phyloP scores from a whole-genome alignment of 2,797 vertebrate species.

The Acipenser ruthenus region DNA sequence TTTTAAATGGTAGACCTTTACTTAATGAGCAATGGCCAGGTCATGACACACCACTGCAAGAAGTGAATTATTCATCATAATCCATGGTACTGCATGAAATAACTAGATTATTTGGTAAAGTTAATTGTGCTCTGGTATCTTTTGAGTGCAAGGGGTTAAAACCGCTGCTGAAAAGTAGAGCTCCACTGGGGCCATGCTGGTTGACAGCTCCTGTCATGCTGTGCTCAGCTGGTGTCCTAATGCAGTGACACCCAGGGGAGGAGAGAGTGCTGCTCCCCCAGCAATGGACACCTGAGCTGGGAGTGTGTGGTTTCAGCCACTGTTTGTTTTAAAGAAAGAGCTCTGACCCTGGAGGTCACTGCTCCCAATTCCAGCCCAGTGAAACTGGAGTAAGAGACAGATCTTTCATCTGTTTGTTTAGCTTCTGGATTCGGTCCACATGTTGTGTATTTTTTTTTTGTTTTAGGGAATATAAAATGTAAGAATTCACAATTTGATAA shows the following conservation, averaged over 20 bases:
- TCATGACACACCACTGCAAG: too few relatives aligned
- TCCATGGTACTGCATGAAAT: too few relatives aligned
- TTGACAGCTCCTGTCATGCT: slow-evolving; percentile 35
- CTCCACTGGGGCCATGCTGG: slow-evolving; percentile 28
- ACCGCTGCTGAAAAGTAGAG: slow-evolving; percentile 1
- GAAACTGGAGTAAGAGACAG: slow-evolving; percentile 25
- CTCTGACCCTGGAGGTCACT: slow-evolving; percentile 33
- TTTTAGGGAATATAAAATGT: neutral
- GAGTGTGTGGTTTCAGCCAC: slow-evolving; percentile 34
- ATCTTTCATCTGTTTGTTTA: slow-evolving; percentile 19
- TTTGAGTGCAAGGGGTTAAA: neutral
- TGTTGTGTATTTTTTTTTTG: slow-evolving; percentile 5
- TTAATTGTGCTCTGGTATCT: neutral
- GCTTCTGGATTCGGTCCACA: slow-evolving; percentile 7
- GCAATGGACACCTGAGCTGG: slow-evolving; percentile 15
- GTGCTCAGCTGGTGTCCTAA: slow-evolving; percentile 8
- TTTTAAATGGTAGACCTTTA: too few relatives aligned
- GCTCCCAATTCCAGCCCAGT: slow-evolving; percentile 30
- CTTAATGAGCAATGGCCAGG: too few relatives aligned
- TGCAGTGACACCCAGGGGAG: slow-evolving; percentile 37
- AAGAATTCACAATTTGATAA: neutral
- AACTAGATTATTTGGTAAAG: neutral
- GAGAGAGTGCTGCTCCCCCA: slow-evolving; percentile 23
- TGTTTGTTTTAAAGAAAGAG: slow-evolving; percentile 42
- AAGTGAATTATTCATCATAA: too few relatives aligned